These are phyloP conservation scores for Benitochromis conjunctus DNA, from an alignment of 2,113 vertebrate species.

Conservation along the genomic window DNA sequence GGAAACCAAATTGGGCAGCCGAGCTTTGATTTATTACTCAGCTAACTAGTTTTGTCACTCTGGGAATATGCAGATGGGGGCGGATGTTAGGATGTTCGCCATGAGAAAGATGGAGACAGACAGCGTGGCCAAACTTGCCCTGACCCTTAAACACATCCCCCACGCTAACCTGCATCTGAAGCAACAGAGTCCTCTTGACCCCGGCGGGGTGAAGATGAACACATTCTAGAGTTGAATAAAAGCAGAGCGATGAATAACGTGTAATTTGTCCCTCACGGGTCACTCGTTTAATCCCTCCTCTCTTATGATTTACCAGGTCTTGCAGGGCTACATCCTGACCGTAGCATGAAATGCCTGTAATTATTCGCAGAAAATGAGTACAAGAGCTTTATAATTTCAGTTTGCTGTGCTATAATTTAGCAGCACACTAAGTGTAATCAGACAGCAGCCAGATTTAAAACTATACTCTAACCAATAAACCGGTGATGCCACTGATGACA, in stretches of 20 bases:
- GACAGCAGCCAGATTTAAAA: not conserved
- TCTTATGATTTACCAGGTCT: not conserved
- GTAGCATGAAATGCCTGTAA: not conserved
- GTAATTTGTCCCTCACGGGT: not conserved
- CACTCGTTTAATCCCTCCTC: not conserved
- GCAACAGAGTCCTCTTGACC: conserved; percentile 4
- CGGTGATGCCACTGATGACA: not conserved
- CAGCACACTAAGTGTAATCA: not conserved
- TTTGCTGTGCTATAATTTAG: not conserved
- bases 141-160: conserved; percentile 32
- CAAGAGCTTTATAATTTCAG: not conserved
- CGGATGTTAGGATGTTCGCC: conserved; percentile 40
- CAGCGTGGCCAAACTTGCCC: conserved; percentile 40
- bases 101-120: conserved; percentile 57
- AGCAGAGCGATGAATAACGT: not conserved
- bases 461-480: not conserved
- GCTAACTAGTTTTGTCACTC: conserved; percentile 81
- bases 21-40: conserved; percentile 78
- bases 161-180: conserved; percentile 22
- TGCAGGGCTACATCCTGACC: not conserved
- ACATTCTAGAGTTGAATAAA: not conserved
- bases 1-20: conserved; percentile 75
- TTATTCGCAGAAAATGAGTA: not conserved
- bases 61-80: conserved; percentile 70
- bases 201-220: not conserved